Evolutionary conservation across 2,888 invertebrate genomes (phyloP).

Genomic region (Blastobasis lacticolella): DNA sequence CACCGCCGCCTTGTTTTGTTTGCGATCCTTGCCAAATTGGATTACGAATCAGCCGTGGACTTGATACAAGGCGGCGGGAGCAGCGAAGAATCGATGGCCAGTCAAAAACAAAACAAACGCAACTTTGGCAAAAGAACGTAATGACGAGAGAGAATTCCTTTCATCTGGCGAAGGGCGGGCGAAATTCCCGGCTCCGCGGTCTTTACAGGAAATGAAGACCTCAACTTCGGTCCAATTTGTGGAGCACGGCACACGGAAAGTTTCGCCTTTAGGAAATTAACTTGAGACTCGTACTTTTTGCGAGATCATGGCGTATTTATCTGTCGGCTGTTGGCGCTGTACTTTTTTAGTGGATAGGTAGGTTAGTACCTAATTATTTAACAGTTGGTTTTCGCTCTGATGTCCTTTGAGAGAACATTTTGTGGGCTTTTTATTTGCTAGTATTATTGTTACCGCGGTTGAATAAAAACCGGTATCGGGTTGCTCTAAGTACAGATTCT

Average conservation of each 20-base stretch:
- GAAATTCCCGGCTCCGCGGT: constrained; percentile 18
- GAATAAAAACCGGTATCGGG: no score
- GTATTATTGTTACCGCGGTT: no score
- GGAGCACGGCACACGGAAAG: constrained; percentile 21
- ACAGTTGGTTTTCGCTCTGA: no score
- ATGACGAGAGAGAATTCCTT: constrained; percentile 11
- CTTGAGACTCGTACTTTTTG: constrained; percentile 19
- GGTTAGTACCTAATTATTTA: no score
- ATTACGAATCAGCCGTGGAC: not conserved
- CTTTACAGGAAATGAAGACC: constrained; percentile 50
- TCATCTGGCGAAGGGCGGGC: constrained; percentile 11
- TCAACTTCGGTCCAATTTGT: constrained; percentile 43
- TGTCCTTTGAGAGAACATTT: no score
- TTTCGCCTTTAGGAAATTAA: constrained; percentile 31
- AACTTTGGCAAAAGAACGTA: constrained; percentile 9
- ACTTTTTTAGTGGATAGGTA: no score
- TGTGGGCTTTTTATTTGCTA: no score
- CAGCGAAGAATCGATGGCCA: not conserved
- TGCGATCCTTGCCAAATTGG: no score
- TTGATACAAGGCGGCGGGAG: not conserved
- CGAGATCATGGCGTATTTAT: constrained; percentile 29
- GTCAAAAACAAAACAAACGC: constrained; percentile 7
- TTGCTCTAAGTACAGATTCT: no score
- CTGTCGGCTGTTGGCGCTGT: no score
- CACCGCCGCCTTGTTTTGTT: not conserved